A percentile compares a stretch with the other conserved stretches of the same genome.
phyloP scores from a whole-genome alignment of 2,888 invertebrate genomes.

The Drosophila cyrtoloma region DNA sequence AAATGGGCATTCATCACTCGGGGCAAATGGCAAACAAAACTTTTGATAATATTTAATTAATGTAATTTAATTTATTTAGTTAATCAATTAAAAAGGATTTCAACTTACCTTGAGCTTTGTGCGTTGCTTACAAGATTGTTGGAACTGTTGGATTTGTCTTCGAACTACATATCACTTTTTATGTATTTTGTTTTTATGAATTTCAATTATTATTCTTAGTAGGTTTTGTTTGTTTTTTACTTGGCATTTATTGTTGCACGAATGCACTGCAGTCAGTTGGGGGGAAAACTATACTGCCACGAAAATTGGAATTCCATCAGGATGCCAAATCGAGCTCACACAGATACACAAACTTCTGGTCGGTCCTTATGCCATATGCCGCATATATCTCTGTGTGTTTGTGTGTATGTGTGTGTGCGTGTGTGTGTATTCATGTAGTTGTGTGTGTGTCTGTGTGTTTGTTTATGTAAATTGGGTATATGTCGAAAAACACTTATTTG shows the following conservation, averaged over 20 bases:
- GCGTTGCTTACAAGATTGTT: slow-evolving; percentile 42
- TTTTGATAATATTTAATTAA: background rate
- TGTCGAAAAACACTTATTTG: slow-evolving; percentile 29
- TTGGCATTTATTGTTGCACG: slow-evolving; percentile 16
- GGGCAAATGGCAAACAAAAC: background rate
- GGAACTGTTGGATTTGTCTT: slow-evolving; percentile 33
- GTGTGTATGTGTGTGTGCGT: slow-evolving; percentile 19
- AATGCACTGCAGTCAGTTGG: slow-evolving; percentile 5
- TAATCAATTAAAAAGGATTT: slow-evolving; percentile 6
- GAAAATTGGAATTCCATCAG: slow-evolving; percentile 15
- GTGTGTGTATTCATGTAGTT: slow-evolving; percentile 7
- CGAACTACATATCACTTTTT: slow-evolving; percentile 60
- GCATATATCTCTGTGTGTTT: slow-evolving; percentile 7
- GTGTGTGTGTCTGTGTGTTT: slow-evolving; percentile 11
- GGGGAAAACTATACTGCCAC: slow-evolving; percentile 29
- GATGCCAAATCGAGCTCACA: slow-evolving; percentile 29
- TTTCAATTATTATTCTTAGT: slow-evolving; percentile 14
- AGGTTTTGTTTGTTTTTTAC: slow-evolving; percentile 11
- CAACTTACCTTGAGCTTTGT: slow-evolving; percentile 62
- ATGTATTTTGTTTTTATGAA: slow-evolving; percentile 15
- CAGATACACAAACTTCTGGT: slow-evolving; percentile 39
- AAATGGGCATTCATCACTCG: slow-evolving; percentile 19
- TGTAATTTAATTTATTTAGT: background rate
- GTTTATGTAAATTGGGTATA: background rate
- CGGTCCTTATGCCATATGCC: slow-evolving; percentile 46